Evolutionary conservation across 2,797 vertebrate genomes (phyloP), one percentile per base, ranked within the genome.

Genomic region (Phalloptychus januarius): DNA sequence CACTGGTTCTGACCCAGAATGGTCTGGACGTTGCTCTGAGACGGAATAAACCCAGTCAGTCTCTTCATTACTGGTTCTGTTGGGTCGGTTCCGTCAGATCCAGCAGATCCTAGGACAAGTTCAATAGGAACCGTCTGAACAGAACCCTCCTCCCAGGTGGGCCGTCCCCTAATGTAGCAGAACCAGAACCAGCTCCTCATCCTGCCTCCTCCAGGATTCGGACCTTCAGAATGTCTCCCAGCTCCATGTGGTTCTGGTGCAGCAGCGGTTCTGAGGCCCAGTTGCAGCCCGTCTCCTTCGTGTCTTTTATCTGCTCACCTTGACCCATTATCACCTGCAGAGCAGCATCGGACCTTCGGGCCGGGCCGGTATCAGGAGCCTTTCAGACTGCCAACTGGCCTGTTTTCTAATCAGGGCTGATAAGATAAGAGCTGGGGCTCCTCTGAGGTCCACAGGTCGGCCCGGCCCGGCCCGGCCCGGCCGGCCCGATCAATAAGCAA

Each of bases 341-440:
- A 6, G 6, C 42, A 86, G 75, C 80, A 85, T 78, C 84, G 81
- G 18, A 88, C 85, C 83, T 88, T 87, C 79, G 15, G 67, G 85
- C 77, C 50, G 75, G 70, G 31, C 83, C 84, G 83, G 86, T 95
- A 95, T 95, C 94, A 93, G 90, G 79, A 91, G 92, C 91, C 86
- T 92, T 90, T 91, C 89, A 86, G 90, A 91, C 91, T 93, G 89
- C 90, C 88, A 93, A 83, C 90, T 65, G 80, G 82, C 76, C 73
- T 58, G 76, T 74, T 73, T 67, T 77, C 80, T 90, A 88, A 90
- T 92, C 85, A 82, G 40, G 80, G 58, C 76, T 61, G 92, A 95
- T 94, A 87, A 94, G 94, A 95, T 94, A 94, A 91, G 28, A 20
- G 5, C 63, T 48, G 56, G 16, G 36, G 42, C 40, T 46, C 45